Evolutionary conservation across 2,888 invertebrate species (phyloP).

Genomic region (Drosophila merina): DNA sequence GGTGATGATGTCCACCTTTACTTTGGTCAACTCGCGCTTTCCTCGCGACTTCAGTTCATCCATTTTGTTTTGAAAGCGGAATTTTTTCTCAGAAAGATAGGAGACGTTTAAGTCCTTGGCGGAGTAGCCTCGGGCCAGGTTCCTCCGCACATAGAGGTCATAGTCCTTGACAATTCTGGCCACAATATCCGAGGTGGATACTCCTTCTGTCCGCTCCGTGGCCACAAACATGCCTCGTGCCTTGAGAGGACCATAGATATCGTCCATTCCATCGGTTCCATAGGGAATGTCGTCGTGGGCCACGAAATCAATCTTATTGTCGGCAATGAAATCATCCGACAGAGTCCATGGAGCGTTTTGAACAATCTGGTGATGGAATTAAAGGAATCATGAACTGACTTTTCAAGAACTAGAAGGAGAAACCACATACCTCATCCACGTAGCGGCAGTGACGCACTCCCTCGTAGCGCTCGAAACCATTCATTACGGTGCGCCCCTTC

Average conservation of each 20-base stretch:
- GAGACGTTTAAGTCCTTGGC: conserved; percentile 99
- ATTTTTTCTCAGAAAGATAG: conserved; percentile 97
- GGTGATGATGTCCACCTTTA: conserved; percentile 94
- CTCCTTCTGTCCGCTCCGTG: conserved; percentile 96
- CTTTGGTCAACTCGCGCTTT: conserved; percentile 94
- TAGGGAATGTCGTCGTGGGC: conserved; percentile 99
- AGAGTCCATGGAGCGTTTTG: conserved; percentile 97
- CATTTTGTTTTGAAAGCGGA: conserved; percentile 97
- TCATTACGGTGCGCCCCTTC: conserved; percentile 98
- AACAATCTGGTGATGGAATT: conserved; percentile 85
- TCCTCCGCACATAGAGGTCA: conserved; percentile 97
- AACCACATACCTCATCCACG: conserved; percentile 93
- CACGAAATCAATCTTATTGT: conserved; percentile 99
- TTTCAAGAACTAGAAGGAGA: background rate
- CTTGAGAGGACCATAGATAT: conserved; percentile 96
- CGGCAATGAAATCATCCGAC: conserved; percentile 93
- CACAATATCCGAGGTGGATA: conserved; percentile 99
- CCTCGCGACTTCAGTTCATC: conserved; percentile 96
- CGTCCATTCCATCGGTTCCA: conserved; percentile 89
- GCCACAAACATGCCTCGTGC: conserved; percentile 98
- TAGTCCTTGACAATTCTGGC: conserved; percentile 99
- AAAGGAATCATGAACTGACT: background rate
- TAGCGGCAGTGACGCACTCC: conserved; percentile 99
- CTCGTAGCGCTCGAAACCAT: conserved; percentile 97
- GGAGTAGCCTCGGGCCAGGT: conserved; percentile 97